Evolutionary conservation across 2,797 vertebrate species (phyloP), one percentile per base, ranked within the genome.

Genomic region (Sebastes vulpes): DNA sequence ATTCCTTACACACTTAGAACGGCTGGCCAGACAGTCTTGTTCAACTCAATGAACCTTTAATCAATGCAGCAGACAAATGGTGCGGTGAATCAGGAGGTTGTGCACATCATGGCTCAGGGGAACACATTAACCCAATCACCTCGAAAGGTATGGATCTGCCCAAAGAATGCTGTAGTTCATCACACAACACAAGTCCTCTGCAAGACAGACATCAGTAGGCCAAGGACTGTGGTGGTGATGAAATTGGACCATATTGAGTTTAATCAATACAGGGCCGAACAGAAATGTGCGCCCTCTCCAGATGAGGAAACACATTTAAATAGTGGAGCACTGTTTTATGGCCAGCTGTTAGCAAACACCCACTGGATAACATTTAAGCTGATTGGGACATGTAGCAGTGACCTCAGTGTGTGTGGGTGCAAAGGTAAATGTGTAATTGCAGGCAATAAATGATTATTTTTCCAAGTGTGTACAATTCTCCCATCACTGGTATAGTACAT

Each of bases 211-310:
- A 81, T 54, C 57, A 71, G 77, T 26, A 63, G 79, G 75, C 79
- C 89, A 93, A 93, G 86, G 92, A 93, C 89, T 89, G 81, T 48
- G 66, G 72, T 64, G 84, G 61, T 90, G 90, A 94, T 94, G 93
- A 89, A 84, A 94, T 91, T 90, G 88, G 91, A 86, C 77, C 48
- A 72, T 91, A 94, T 91, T 92, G 94, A 95, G 94, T 94, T 81
- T 83, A 91, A 95, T 95, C 91, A 92, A 93, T 84, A 85, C 67
- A 61, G 46, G 73, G 75, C 73, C 71, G 67, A 90, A 89, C 65
- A 74, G 72, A 87, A 75, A 76, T 87, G 59, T 76, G 29, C 71
- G 75, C 59, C 71, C 90, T 87, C 70, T 53, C 29, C 60, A 82
- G 65, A 90, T 81, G 72, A 89, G 69, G 75, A 92, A 94, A 85